These are phyloP conservation scores for Ectobius pallidus DNA, from an alignment of 2,888 invertebrate genomes.

Conservation along the genomic window DNA sequence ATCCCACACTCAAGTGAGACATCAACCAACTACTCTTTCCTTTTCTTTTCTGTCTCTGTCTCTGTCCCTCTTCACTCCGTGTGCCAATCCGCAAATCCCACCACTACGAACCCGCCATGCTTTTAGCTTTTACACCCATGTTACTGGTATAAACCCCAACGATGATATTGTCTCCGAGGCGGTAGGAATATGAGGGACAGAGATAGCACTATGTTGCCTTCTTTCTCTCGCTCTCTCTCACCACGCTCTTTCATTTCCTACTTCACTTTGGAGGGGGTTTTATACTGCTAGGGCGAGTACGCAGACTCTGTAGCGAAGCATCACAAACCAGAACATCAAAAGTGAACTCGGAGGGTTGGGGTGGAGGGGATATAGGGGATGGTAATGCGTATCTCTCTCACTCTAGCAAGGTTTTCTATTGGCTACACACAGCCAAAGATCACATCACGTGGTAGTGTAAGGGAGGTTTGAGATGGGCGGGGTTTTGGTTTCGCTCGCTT, in stretches of 20 bases:
- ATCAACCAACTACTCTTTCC: too few relatives aligned
- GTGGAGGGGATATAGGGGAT: constrained; percentile 14
- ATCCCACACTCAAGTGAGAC: background rate
- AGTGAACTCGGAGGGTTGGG: constrained; percentile 4
- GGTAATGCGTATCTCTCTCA: background rate
- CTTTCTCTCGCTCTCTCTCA: background rate
- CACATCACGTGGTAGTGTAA: constrained; percentile 23
- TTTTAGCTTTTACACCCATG: constrained; percentile 28
- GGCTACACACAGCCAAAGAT: constrained; percentile 34
- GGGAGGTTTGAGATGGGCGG: constrained; percentile 29
- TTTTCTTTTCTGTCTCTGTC: background rate
- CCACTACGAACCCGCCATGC: constrained; percentile 28
- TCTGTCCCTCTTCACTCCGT: background rate
- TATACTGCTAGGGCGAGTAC: background rate
- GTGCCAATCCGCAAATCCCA: constrained; percentile 23
- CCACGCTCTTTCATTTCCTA: background rate
- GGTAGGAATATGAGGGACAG: background rate
- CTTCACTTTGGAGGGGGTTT: background rate
- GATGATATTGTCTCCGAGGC: constrained; percentile 20
- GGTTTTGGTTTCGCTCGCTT: constrained; percentile 21
- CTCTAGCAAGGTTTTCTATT: constrained; percentile 23
- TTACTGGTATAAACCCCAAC: constrained; percentile 20
- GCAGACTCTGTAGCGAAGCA: constrained; percentile 23
- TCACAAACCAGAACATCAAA: constrained; percentile 27
- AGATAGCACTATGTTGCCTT: background rate